Evolutionary conservation across 2,888 invertebrate genomes (phyloP).

Genomic region (Petrophora chlorosata): DNA sequence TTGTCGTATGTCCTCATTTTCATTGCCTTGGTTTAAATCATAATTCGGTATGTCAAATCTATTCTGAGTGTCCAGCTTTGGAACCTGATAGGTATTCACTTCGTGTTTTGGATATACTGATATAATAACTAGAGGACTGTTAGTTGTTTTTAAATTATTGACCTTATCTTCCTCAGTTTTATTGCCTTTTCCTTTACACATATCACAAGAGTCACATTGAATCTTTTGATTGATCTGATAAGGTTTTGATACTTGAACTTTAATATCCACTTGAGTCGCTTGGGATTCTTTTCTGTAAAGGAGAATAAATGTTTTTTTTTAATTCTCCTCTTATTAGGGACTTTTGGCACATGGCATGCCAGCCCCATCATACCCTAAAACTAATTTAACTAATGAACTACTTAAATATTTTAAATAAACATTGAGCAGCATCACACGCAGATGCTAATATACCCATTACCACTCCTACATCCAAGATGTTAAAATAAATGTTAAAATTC

Average conservation of each 20-base stretch:
- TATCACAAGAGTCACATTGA: constrained; percentile 10
- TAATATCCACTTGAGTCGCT: constrained; percentile 63
- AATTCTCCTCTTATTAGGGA: too few relatives aligned
- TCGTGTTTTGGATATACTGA: constrained; percentile 64
- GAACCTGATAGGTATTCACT: neutral
- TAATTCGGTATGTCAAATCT: neutral
- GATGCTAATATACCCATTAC: too few relatives aligned
- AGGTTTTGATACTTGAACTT: constrained; percentile 27
- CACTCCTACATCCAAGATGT: too few relatives aligned
- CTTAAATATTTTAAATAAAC: too few relatives aligned
- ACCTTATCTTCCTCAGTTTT: constrained; percentile 24
- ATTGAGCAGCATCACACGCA: too few relatives aligned
- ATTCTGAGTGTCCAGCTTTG: neutral
- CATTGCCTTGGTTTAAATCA: too few relatives aligned
- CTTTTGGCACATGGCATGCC: too few relatives aligned
- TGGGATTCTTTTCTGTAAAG: constrained; percentile 51
- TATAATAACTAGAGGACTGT: constrained; percentile 69
- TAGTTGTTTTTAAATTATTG: constrained; percentile 37
- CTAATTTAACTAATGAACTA: too few relatives aligned
- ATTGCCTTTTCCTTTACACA: constrained; percentile 19
- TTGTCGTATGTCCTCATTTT: too few relatives aligned
- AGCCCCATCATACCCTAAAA: too few relatives aligned
- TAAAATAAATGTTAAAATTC: too few relatives aligned
- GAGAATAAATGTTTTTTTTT: neutral
- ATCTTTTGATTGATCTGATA: constrained; percentile 39